Evolutionary conservation across 2,888 invertebrate genomes (phyloP).

Genomic region (Pachliopta kotzebuea): DNA sequence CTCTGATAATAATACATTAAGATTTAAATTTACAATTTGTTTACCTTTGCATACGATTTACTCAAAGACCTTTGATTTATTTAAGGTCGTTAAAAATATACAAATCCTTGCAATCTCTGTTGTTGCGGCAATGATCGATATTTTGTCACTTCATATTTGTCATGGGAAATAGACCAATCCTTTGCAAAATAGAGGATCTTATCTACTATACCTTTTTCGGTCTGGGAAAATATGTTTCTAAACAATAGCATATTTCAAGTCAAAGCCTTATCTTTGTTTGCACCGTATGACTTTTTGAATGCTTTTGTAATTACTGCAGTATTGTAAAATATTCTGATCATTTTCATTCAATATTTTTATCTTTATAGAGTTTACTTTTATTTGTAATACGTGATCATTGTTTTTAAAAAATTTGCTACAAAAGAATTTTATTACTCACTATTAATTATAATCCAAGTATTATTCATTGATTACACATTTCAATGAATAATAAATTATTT

Average conservation of each 20-base stretch:
- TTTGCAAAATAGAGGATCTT: slow-evolving; percentile 18
- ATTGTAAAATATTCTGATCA: not conserved
- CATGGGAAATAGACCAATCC: slow-evolving; percentile 23
- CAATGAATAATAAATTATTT: not conserved
- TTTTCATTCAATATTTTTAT: not conserved
- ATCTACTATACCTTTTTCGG: slow-evolving; percentile 21
- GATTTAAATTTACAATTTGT: not conserved
- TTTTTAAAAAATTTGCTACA: too few relatives aligned
- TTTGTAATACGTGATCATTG: too few relatives aligned
- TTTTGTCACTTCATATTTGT: slow-evolving; percentile 14
- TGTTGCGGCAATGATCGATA: slow-evolving; percentile 7
- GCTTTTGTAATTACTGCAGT: slow-evolving; percentile 10
- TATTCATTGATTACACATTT: not conserved
- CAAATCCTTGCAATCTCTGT: not conserved
- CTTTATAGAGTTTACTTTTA: too few relatives aligned
- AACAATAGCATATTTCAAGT: slow-evolving; percentile 14
- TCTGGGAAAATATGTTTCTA: slow-evolving; percentile 18
- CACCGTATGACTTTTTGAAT: slow-evolving; percentile 9
- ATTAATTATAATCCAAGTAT: not conserved
- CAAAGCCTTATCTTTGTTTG: slow-evolving; percentile 12
- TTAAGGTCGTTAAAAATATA: not conserved
- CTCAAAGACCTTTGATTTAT: not conserved
- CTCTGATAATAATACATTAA: not conserved
- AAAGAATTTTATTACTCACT: not conserved
- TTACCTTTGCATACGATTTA: not conserved